These are phyloP conservation scores for Drosophila suboccidentalis DNA, from an alignment of 2,888 invertebrate genomes.

Conservation along the genomic window DNA sequence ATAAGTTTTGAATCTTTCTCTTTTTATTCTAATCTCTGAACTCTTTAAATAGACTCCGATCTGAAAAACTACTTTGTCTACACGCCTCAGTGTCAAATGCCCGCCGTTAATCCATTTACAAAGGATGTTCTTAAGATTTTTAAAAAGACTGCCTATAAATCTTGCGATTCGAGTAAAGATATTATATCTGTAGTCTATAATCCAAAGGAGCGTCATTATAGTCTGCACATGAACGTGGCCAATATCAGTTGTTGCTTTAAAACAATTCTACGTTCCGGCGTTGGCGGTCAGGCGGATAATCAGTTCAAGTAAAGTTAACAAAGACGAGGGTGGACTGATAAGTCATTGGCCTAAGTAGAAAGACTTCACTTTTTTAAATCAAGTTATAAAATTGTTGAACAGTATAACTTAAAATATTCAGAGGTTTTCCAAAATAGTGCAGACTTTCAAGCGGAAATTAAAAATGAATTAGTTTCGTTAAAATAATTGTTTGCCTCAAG, in stretches of 20 bases:
- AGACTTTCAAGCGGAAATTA: no score
- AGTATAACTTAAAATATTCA: no score
- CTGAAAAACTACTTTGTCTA: slow-evolving; percentile 82
- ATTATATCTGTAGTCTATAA: slow-evolving; percentile 75
- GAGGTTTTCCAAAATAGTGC: no score
- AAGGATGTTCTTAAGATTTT: slow-evolving; percentile 86
- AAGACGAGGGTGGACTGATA: not conserved
- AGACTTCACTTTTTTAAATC: not conserved
- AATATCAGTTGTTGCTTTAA: slow-evolving; percentile 82
- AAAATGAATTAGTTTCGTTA: no score
- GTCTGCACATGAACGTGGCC: slow-evolving; percentile 65
- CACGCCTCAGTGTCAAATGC: slow-evolving; percentile 88
- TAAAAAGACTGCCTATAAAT: slow-evolving; percentile 86
- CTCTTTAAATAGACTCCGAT: slow-evolving; percentile 7
- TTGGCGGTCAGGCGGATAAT: slow-evolving; percentile 67
- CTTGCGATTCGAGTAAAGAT: slow-evolving; percentile 85
- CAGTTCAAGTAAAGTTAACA: slow-evolving; percentile 67
- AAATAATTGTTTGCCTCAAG: no score
- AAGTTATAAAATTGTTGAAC: not conserved
- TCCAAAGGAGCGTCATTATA: slow-evolving; percentile 54
- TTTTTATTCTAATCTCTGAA: not conserved
- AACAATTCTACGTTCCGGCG: slow-evolving; percentile 75
- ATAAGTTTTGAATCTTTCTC: not conserved
- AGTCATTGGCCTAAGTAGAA: not conserved
- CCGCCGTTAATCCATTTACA: slow-evolving; percentile 88